Base-by-base conservation (phyloP, 2,797 vertebrate species). In the Micropoecilia bifurca region DNA sequence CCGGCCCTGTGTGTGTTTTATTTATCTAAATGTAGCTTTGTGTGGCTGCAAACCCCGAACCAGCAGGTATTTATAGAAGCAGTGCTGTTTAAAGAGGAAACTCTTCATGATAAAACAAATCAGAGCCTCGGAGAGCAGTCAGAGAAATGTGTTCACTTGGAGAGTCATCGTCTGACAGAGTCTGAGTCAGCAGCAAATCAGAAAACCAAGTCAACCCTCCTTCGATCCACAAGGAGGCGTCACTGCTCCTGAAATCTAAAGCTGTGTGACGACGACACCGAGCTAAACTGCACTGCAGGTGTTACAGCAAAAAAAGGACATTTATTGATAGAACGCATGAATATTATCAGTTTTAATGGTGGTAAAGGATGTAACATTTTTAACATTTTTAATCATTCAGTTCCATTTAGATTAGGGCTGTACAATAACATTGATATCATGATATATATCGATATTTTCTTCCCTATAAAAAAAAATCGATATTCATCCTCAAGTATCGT, bases 11-110 rank as follows among this genome's bases (percentile, higher is more conserved):
- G 9, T 71, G 10, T 82, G 71, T 77, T 80, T 14, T 57, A 41
- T 57, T 48, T 16, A 74, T 81, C 79, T 81, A 85, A 80, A 75
- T 89, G 83, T 85, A 83, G 74, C 71, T 82, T 57, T 82, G 71
- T 66, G 80, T 47, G 18, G 46, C 81, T 47, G 20, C 25, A 81
- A 22, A 76, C 76, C 22, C 9, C 39, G 72, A 61, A 14, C 61
- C 33, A 25, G 75, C 39, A 13, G 47, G 20, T 73, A 61, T 77
- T 81, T 71, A 79, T 61, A 81, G 71, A 81, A 59, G 30, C 45
- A 6, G 1, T 3, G 25, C 0, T 71, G 33, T 43, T 45, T 72
- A 50, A n/a, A 69, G 61, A 69, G 13, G 22, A 6, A 28, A 9
- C 36, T 8, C 22, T 74, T 7, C 10, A 8, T 6, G 2, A 3